Base-by-base conservation (phyloP, 1,140 invertebrate genomes). In the Bombus cullumanus region DNA sequence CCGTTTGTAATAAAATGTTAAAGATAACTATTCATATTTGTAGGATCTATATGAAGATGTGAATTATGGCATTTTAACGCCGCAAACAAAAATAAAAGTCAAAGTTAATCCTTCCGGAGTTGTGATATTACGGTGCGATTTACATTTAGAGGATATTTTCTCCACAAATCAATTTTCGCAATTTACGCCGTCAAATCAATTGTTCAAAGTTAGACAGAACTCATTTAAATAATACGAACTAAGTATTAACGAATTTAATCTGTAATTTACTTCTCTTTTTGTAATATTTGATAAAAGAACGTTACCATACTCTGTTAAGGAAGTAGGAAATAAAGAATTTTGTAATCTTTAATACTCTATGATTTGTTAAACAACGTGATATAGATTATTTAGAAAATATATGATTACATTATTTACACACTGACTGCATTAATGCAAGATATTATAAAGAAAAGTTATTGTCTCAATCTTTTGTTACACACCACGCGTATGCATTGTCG, bases 71-170 rank as follows among this genome's bases (percentile, higher is more conserved):
- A 96, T 98, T 78, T 95, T 98, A 62, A 97, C 97, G 41, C 97
- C 98, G 1, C 97, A 97, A 92, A 98, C 98, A 34, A 98, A 98
- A 94, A 98, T 99, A 90, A 98, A 98, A 95, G 98, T 99, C 39
- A 98, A 98, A 96, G 98, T 99, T 3, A 99, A 99, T 95, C 98
- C 98, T 89, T 98, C 98, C 93, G 98, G 98, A 92, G 97, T 98
- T 89, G 98, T 98, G 47, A 98, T 98, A 92, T 95, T 98, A n/a
- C 96, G 97, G 89, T 97, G 97, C 66, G 97, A 98, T 93, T 96
- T 98, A 18, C 97, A 98, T 92, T 96, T 96, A 25, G 96, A 97
- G 4, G 93, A 94, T 79, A 95, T 95, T 85, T 95, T 93, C 91
- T 93, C 89, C 94, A 95, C 95, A 94, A 96, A 94, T 92, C 96